Conservation (phyloP, 2,113 vertebrate species). For the Myrmecophaga tridactyla region DNA sequence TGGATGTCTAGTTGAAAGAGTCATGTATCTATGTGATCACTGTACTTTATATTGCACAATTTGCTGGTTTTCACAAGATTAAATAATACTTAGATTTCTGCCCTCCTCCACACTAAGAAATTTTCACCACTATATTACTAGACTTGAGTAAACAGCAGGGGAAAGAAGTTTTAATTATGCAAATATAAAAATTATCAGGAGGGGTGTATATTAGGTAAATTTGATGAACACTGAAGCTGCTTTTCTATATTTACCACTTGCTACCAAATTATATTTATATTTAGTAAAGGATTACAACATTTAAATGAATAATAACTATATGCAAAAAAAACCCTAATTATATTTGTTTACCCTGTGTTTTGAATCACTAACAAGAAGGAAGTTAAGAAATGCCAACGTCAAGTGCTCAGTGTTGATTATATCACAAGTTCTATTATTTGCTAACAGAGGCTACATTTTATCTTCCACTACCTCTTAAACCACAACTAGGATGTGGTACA, state of each 20-base stretch:
- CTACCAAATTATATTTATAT: slow-evolving; percentile 78
- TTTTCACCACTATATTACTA: slow-evolving; percentile 36
- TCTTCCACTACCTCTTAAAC: slow-evolving; percentile 38
- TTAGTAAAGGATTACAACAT: slow-evolving; percentile 78
- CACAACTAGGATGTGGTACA: slow-evolving; percentile 9
- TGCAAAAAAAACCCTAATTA: slow-evolving; percentile 78
- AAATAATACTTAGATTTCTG: slow-evolving; percentile 19
- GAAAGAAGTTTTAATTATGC: slow-evolving; percentile 68
- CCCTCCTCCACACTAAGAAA: neutral
- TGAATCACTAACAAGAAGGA: slow-evolving; percentile 69
- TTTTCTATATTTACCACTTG: slow-evolving; percentile 79
- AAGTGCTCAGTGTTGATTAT: slow-evolving; percentile 69
- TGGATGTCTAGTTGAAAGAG: neutral
- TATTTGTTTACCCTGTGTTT: slow-evolving; percentile 78
- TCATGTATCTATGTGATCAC: neutral
- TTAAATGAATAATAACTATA: slow-evolving; percentile 81
- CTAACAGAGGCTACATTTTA: slow-evolving; percentile 41
- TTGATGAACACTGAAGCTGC: slow-evolving; percentile 62
- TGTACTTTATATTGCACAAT: neutral
- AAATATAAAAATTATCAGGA: slow-evolving; percentile 69
- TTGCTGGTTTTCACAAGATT: slow-evolving; percentile 35
- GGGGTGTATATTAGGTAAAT: neutral
- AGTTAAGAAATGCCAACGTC: slow-evolving; percentile 58
- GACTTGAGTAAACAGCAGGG: slow-evolving; percentile 60
- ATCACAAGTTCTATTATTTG: slow-evolving; percentile 37